Evolutionary conservation across 92 coral and sea anemone genomes (phyloP).

Genomic region (Porites lobata): DNA sequence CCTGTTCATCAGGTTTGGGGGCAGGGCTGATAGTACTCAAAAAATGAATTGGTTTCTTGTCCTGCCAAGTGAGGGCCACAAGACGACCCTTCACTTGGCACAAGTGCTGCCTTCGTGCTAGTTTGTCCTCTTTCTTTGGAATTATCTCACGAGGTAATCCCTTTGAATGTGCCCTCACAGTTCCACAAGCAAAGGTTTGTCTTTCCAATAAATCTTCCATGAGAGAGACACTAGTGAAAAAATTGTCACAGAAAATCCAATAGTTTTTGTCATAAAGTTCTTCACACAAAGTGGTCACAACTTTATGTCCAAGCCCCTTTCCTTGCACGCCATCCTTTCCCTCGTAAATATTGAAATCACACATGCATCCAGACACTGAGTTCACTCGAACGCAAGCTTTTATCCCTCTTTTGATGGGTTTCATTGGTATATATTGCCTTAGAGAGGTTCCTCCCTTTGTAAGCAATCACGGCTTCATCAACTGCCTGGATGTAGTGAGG

Average conservation of each 20-base stretch:
- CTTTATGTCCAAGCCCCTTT: slow-evolving; percentile 2
- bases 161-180: slow-evolving; percentile 21
- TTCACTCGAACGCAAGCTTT: slow-evolving; percentile 6
- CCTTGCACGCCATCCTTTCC: neutral
- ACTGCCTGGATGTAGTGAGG: neutral
- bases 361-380: slow-evolving; percentile 5
- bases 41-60: slow-evolving; percentile 28
- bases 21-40: slow-evolving; percentile 11
- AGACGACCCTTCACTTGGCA: slow-evolving; percentile 2
- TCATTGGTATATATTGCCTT: slow-evolving; percentile 18
- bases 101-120: neutral
- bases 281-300: slow-evolving; percentile 25
- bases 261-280: slow-evolving; percentile 23
- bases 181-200: slow-evolving; percentile 31
- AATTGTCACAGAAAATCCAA: slow-evolving; percentile 42
- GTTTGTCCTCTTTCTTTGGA: slow-evolving; percentile 7
- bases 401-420: slow-evolving; percentile 33
- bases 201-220: slow-evolving; percentile 17
- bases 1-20: slow-evolving; percentile 20
- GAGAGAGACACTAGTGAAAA: slow-evolving; percentile 29
- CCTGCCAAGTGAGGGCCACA: slow-evolving; percentile 21
- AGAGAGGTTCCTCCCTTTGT: slow-evolving; percentile 32
- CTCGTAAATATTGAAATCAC: slow-evolving; percentile 37
- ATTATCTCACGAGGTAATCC: slow-evolving; percentile 17
- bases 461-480: slow-evolving; percentile 30